Evolutionary conservation across 1,140 invertebrate genomes (phyloP), one percentile per base, ranked within the genome.

Genomic region (Diabrotica undecimpunctata): DNA sequence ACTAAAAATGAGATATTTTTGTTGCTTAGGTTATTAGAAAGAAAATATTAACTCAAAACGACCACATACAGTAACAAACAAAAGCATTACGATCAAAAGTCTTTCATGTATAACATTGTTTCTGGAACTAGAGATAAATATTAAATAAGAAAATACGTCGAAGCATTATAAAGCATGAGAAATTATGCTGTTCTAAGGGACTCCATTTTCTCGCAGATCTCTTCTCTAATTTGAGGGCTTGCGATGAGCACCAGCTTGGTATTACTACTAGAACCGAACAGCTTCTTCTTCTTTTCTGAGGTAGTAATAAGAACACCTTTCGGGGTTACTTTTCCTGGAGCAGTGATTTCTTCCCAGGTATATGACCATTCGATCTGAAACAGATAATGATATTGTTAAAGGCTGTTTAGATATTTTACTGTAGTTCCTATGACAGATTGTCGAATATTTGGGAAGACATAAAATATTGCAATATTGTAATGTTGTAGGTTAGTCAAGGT

Each of bases 351-450:
- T 66, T 81, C 80, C 85, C 85, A 89, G 2, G 83, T 83, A 64
- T 86, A 80, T 10, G 83, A 75, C 87, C 87, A 89, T 56, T 86
- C 83, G 54, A 86, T 78, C 85, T 86, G 55, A 37, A 72, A 67
- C 25, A 54, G 58, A 67, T 25, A 25, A 62, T 62, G 37, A 65
- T 68, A 64, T 68, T 57, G 14, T 41, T 5, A 56, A 25, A 13
- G 51, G 36, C 51, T 64, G n/a, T 56, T 52, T 65, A 13, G 10
- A 13, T 12, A 5, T 50, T 25, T 25, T 25, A 25, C 25, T 25
- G 1, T 25, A 4, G 25, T 25, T 25, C 25, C 25, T 25, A 25
- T 25, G 25, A 1, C 25, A 25, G 4, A 7, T 12, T 53, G 10
- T 53, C 10, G 5, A 5, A 53, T 53, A 53, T 61, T 50, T 39